Base-by-base conservation (phyloP, 2,113 vertebrate genomes). In the Opisthocomus hoazin region DNA sequence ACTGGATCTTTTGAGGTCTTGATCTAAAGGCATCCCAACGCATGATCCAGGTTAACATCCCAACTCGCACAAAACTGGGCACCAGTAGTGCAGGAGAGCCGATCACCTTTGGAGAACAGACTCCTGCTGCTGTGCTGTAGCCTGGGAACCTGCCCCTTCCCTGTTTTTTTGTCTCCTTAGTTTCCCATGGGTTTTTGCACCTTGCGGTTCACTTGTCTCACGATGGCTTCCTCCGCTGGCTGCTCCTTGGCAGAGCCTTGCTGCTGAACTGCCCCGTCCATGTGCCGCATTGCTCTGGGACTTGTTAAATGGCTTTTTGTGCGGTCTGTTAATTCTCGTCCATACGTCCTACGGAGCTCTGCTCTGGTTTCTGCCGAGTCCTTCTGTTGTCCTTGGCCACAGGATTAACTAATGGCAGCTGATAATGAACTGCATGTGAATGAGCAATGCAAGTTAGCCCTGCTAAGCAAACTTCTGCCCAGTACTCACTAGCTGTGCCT, bases 321-420 rank as follows among this genome's bases (percentile, higher is more conserved):
- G 6, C 54, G 89, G 91, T 69, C 80, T 91, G 75, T 82, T 94
- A 82, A 87, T 89, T 84, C 64, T 91, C 84, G 56, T 87, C 93
- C 91, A 63, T 94, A 78, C 26, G 0, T 95, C 57, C 11, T 15
- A 53, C 81, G 0, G 1, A 91, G 74, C 84, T 76, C 39, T 68
- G 57, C 70, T 79, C 81, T 89, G 91, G 91, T 93, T 94, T 91
- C 74, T 87, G 74, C 24, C 0, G 45, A 82, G 57, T 64, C 30
- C 39, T 91, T 78, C 36, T 96, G 94, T 96, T 96, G 84, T 94
- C 77, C 61, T 96, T 96, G 93, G 96, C 95, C 78, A 8, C 61
- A 45, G 78, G n/a, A 89, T n/a, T 69, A 87, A 50, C 53, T 75
- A 87, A 71, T 68, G 29, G 91, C 91, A 96, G 84, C 71, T 71